These are phyloP conservation scores for Micrasema longulum DNA, from an alignment of 1,140 invertebrate species.

Conservation along the genomic window DNA sequence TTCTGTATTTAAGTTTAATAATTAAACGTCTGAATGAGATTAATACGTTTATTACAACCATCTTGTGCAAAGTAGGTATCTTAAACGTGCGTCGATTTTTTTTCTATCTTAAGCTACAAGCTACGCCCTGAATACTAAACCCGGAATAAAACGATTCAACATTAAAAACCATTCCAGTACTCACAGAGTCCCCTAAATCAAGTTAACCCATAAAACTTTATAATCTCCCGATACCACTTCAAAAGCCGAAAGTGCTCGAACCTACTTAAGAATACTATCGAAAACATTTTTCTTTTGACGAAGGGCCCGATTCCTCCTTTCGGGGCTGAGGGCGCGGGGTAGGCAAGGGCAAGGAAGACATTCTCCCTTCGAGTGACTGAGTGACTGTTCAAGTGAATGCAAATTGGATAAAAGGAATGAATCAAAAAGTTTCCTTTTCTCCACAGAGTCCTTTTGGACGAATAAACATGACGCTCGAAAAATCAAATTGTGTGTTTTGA, in stretches of 20 bases:
- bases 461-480: conserved; percentile 28
- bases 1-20: not conserved
- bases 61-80: too few species aligned
- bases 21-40: not conserved
- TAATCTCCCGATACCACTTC: conserved; percentile 51
- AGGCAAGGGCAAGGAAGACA: conserved; percentile 13
- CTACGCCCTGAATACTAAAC: conserved; percentile 1
- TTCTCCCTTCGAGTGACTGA: conserved; percentile 52
- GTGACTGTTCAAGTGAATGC: conserved; percentile 55
- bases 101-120: not conserved
- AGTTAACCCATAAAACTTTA: conserved; percentile 46
- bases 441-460: conserved; percentile 42
- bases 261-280: conserved; percentile 52
- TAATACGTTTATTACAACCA: not conserved
- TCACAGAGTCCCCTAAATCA: conserved; percentile 35
- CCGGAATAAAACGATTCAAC: not conserved
- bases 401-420: conserved; percentile 56
- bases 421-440: conserved; percentile 54
- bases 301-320: conserved; percentile 14
- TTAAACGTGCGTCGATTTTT: not conserved
- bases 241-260: conserved; percentile 41
- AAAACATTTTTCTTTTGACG: conserved; percentile 50
- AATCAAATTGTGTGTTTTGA: not conserved
- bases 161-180: conserved; percentile 11
- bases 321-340: not conserved